Evolutionary conservation across 2,113 vertebrate genomes (phyloP).

Genomic region (Tympanuchus pallidicinctus): DNA sequence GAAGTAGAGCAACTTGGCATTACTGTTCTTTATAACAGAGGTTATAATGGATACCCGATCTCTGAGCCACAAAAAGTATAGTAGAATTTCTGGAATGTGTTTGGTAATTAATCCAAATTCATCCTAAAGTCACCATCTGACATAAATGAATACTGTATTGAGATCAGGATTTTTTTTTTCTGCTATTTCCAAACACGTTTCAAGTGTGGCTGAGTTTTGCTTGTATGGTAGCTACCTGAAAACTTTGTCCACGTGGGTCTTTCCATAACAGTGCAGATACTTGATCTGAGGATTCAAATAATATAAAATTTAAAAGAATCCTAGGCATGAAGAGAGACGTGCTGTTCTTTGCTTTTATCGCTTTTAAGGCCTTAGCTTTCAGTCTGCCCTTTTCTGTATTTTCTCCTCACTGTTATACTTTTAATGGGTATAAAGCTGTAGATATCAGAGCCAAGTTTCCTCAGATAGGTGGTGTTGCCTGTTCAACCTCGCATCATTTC

Average conservation of each 20-base stretch:
- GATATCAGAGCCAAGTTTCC: background rate
- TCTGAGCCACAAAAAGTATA: background rate
- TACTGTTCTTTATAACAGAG: background rate
- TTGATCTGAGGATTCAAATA: background rate
- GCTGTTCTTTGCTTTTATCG: slow-evolving; percentile 1
- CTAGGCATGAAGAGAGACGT: background rate
- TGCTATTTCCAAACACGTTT: background rate
- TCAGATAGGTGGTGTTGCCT: background rate
- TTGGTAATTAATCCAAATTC: background rate
- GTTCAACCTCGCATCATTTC: background rate
- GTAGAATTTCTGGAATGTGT: background rate
- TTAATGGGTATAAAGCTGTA: background rate
- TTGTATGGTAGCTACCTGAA: background rate
- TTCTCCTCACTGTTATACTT: background rate
- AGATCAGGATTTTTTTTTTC: background rate
- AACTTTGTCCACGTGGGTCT: background rate
- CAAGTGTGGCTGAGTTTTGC: background rate
- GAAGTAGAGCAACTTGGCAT: background rate
- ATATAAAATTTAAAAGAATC: background rate
- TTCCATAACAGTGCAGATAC: background rate
- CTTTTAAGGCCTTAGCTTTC: background rate
- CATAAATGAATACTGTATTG: background rate
- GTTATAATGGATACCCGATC: rapidly evolving
- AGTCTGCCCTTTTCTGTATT: background rate
- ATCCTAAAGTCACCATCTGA: background rate